These are phyloP conservation scores for Mantis religiosa DNA, from an alignment of 2,888 invertebrate genomes.

Conservation along the genomic window DNA sequence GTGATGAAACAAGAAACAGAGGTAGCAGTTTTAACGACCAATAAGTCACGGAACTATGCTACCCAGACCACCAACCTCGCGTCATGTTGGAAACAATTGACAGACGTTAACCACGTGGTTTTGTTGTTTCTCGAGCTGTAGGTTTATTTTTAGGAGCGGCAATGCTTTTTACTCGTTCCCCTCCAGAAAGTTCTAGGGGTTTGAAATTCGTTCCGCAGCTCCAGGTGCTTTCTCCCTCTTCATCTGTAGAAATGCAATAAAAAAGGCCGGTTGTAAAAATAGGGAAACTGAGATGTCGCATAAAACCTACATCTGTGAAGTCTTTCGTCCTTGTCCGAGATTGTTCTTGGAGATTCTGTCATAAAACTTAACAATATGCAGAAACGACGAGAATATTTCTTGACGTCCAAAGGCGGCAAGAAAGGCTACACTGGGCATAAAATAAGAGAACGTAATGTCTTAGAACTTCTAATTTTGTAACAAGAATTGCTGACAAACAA, in stretches of 20 bases:
- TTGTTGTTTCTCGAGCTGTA: background rate
- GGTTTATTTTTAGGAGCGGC: background rate
- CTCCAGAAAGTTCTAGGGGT: background rate
- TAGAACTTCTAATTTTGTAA: too few relatives aligned
- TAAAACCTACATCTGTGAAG: background rate
- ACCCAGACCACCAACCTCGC: background rate
- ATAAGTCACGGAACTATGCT: background rate
- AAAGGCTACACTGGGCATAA: too few relatives aligned
- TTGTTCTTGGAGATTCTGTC: background rate
- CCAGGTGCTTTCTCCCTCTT: background rate
- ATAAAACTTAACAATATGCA: background rate
- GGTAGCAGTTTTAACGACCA: background rate
- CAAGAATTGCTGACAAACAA: too few relatives aligned
- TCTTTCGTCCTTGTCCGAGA: background rate
- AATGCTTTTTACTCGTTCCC: background rate
- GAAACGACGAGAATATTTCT: too few relatives aligned
- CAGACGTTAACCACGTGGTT: background rate
- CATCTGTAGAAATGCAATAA: background rate
- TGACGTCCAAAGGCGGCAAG: too few relatives aligned
- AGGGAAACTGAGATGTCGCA: background rate
- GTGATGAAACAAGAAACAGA: background rate
- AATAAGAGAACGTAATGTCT: too few relatives aligned
- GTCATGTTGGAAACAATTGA: background rate
- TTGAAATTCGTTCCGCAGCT: background rate
- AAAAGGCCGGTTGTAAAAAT: background rate